These are phyloP conservation scores for Neolamprologus falcicula DNA, from an alignment of 2,113 vertebrate species.

Conservation along the genomic window DNA sequence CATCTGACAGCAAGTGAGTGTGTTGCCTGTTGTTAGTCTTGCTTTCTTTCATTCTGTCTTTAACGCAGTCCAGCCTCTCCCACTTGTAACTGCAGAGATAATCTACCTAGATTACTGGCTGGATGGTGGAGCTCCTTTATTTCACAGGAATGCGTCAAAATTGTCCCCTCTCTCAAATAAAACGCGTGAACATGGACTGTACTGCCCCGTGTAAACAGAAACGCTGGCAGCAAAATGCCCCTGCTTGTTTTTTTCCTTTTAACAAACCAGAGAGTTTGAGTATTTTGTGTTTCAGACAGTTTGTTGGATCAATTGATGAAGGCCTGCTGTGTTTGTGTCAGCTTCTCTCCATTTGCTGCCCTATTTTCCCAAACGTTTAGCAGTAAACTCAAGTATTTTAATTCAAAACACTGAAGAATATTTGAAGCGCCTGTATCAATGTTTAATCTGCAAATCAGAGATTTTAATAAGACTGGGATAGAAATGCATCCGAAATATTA, in stretches of 20 bases:
- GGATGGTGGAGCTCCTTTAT: not conserved
- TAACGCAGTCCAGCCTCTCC: slow-evolving; percentile 16
- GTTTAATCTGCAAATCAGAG: not conserved
- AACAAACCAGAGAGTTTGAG: not conserved
- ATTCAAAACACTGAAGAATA: not conserved
- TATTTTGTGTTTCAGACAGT: not conserved
- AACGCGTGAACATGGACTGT: not conserved
- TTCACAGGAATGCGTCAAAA: not conserved
- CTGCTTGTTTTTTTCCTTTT: not conserved
- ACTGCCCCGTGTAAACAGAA: not conserved
- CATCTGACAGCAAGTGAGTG: slow-evolving; percentile 64
- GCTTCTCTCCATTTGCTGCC: not conserved
- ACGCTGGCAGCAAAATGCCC: not conserved
- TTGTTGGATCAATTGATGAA: not conserved
- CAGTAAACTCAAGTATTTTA: not conserved
- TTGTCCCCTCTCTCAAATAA: not conserved
- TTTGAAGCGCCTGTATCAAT: not conserved
- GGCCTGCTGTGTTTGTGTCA: not conserved
- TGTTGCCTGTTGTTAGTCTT: slow-evolving; percentile 21
- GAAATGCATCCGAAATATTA: not conserved
- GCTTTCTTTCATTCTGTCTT: slow-evolving; percentile 38
- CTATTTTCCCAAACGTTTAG: not conserved
- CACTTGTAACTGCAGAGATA: slow-evolving; percentile 26
- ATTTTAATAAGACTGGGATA: not conserved
- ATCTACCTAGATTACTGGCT: slow-evolving; percentile 26